These are phyloP conservation scores for Cyprinella venusta DNA, from an alignment of 2,797 vertebrate genomes.

Conservation along the genomic window DNA sequence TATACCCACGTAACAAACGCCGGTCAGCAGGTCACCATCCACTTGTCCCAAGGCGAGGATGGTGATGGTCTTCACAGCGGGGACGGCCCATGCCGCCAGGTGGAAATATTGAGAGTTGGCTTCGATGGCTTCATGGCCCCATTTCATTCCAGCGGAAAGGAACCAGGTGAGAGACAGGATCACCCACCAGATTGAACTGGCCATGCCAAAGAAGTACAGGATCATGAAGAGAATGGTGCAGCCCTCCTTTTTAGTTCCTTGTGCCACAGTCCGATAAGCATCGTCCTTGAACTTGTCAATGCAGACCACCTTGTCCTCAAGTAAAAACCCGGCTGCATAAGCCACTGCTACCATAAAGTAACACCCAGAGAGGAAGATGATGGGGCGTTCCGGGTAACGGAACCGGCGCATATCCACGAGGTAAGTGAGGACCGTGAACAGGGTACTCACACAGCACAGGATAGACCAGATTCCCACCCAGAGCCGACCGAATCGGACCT, in stretches of 20 bases:
- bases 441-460: conserved; percentile 86
- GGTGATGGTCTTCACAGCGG: conserved; percentile 89
- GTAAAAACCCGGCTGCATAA: conserved; percentile 84
- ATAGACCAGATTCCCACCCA: conserved; percentile 90
- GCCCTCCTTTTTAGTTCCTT: conserved; percentile 90
- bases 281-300: conserved; percentile 83
- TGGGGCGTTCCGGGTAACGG: conserved; percentile 90
- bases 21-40: conserved; percentile 89
- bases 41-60: conserved; percentile 89
- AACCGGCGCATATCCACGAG: conserved; percentile 88
- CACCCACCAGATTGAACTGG: conserved; percentile 94
- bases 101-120: conserved; percentile 92
- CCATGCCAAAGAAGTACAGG: conserved; percentile 93
- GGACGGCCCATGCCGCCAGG: conserved; percentile 90
- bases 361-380: conserved; percentile 93
- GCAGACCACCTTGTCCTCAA: conserved; percentile 88
- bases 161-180: conserved; percentile 93
- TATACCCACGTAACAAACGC: conserved; percentile 91
- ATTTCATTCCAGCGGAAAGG: conserved; percentile 91
- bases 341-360: conserved; percentile 92
- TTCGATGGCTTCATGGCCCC: conserved; percentile 93
- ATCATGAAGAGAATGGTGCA: conserved; percentile 93
- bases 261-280: conserved; percentile 87
- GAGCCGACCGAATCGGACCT: conserved; percentile 84
- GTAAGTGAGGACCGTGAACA: conserved; percentile 91